Evolutionary conservation across 2,113 vertebrate species (phyloP), one percentile per base, ranked within the genome.

Genomic region (Trematomus loennbergii): DNA sequence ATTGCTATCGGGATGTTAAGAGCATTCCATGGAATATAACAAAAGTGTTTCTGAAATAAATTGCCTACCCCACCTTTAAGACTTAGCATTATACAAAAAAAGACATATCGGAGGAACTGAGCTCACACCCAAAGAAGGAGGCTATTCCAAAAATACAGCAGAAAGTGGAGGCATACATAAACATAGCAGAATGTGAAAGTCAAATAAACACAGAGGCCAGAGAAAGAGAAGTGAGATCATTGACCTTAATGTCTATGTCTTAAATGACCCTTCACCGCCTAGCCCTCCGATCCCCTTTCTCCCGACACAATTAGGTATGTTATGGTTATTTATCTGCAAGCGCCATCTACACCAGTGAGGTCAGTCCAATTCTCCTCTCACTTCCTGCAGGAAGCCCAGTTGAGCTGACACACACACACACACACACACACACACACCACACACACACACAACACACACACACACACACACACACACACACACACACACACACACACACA

Each of bases 301-400:
- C 79, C 15, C 49, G 4, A 62, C 70, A 72, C 66, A 79, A 17
- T 85, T 79, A 52, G 58, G 62, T 80, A 72, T 72, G 80, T 88
- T 87, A 15, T 13, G 66, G 49, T 59, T 75, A 45, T 86, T 84
- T 93, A 93, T 93, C 92, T 88, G 49, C 29, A 25, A 74, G 79
- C 79, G 6, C 83, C 89, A 92, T 89, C 72, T 75, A 79, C 78
- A 79, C 81, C 81, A 75, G 65, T 69, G 88, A 87, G 89, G 86
- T 85, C 90, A 85, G 77, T 67, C 64, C 79, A 87, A 77, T 90
- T 91, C 87, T 92, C 77, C 60, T 70, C 71, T 72, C 78, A 59
- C 88, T 93, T 94, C 93, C 93, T 91, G 71, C 88, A 84, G 91
- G 92, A 94, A 93, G 81, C 82, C 20, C 16, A 64, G 49, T 60